These are phyloP conservation scores for Anneissia japonica DNA, from an alignment of 35 echinoderm and acorn worm species.

Conservation along the genomic window DNA sequence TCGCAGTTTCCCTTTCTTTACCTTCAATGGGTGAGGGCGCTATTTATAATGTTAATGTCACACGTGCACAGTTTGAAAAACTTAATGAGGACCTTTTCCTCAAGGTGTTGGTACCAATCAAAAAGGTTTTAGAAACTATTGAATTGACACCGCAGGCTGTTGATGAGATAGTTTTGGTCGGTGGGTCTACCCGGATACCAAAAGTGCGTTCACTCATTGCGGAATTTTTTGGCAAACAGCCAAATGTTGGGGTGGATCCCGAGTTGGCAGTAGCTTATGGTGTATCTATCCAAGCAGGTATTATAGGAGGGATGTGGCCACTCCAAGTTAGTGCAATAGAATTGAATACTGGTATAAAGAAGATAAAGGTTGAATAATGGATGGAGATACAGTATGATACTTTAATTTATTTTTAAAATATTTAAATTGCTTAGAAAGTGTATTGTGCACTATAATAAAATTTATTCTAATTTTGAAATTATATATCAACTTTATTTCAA, in stretches of 20 bases:
- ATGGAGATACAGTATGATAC: too few species aligned
- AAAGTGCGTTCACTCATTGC: constrained; percentile 44
- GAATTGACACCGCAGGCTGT: constrained; percentile 46
- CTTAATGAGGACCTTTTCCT: constrained; percentile 59
- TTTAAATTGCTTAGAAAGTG: too few species aligned
- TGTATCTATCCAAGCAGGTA: constrained; percentile 65
- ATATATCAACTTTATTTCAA: too few species aligned
- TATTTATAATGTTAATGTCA: constrained; percentile 36
- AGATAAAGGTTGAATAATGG: constrained; percentile 4
- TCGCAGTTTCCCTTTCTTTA: constrained; percentile 3
- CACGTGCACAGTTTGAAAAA: constrained; percentile 58
- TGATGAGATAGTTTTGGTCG: constrained; percentile 74
- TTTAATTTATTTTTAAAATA: too few species aligned
- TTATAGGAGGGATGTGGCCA: constrained; percentile 86
- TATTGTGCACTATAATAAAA: too few species aligned
- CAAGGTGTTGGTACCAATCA: constrained; percentile 69
- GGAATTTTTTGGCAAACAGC: constrained; percentile 54
- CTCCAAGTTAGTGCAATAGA: constrained; percentile 86
- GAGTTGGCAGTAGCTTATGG: constrained; percentile 78
- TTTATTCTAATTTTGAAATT: too few species aligned
- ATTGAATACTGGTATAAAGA: constrained; percentile 28
- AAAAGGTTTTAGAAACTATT: constrained; percentile 42
- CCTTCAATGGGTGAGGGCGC: constrained; percentile 28
- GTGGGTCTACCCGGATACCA: constrained; percentile 67
- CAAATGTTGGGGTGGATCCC: constrained; percentile 63